Conservation (phyloP, 2,113 vertebrate species). For the Phodopus roborovskii region DNA sequence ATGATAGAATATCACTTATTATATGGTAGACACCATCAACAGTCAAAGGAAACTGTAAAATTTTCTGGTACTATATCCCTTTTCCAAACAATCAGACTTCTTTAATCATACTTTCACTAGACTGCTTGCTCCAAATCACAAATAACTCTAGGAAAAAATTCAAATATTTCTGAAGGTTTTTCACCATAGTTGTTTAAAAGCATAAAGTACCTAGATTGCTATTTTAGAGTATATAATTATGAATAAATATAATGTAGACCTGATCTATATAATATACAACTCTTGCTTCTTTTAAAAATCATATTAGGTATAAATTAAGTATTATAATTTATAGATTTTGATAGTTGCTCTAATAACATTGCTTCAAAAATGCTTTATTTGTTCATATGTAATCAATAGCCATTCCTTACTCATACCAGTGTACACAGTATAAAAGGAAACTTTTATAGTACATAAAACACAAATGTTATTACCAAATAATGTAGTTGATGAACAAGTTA, state of each 20-base stretch:
- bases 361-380: background rate
- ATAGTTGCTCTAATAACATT: background rate
- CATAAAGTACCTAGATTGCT: background rate
- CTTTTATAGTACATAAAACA: background rate
- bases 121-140: background rate
- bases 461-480: background rate
- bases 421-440: background rate
- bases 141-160: background rate
- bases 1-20: background rate
- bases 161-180: background rate
- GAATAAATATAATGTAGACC: background rate
- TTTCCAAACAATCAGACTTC: background rate
- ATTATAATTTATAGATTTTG: background rate
- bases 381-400: background rate
- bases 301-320: background rate
- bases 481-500: background rate
- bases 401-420: background rate
- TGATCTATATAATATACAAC: background rate
- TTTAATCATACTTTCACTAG: background rate
- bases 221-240: background rate
- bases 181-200: background rate
- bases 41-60: conserved; percentile 13
- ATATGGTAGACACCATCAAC: background rate
- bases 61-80: background rate
- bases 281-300: background rate